Evolutionary conservation across 2,113 vertebrate species (phyloP).

Genomic region (Petaurus breviceps): DNA sequence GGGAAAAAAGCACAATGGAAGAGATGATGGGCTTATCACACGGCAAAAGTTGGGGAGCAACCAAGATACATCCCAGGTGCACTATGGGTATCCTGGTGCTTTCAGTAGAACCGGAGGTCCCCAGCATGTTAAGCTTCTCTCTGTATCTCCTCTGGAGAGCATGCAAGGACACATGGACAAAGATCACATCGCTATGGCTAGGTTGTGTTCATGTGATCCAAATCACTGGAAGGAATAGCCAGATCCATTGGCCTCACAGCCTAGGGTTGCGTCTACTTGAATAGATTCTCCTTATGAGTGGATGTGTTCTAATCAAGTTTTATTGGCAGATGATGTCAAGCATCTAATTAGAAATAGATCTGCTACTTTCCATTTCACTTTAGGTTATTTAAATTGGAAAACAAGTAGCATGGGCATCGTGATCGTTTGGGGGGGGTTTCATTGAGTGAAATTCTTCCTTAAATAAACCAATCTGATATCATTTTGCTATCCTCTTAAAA

Average conservation of each 20-base stretch:
- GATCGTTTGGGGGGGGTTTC: neutral
- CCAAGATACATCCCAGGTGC: neutral
- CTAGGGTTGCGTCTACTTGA: neutral
- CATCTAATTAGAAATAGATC: conserved; percentile 38
- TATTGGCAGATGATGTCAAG: neutral
- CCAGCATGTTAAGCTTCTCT: neutral
- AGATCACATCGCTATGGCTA: neutral
- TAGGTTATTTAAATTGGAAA: neutral
- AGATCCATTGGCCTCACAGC: neutral
- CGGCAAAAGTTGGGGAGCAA: neutral
- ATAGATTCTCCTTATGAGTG: neutral
- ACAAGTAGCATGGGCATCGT: conserved; percentile 1
- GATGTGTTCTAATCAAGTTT: neutral
- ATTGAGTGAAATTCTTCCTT: neutral
- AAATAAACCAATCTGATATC: conserved; percentile 4
- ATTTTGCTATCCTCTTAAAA: neutral
- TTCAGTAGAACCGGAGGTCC: neutral
- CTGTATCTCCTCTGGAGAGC: neutral
- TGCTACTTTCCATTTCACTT: neutral
- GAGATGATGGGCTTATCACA: neutral
- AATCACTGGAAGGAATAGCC: neutral
- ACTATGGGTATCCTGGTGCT: neutral
- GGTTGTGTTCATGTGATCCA: neutral
- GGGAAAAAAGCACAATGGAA: neutral
- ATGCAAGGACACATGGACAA: neutral